Base-by-base conservation (phyloP, 2,888 invertebrate genomes). In the Rhimphoctona megacephalus region DNA sequence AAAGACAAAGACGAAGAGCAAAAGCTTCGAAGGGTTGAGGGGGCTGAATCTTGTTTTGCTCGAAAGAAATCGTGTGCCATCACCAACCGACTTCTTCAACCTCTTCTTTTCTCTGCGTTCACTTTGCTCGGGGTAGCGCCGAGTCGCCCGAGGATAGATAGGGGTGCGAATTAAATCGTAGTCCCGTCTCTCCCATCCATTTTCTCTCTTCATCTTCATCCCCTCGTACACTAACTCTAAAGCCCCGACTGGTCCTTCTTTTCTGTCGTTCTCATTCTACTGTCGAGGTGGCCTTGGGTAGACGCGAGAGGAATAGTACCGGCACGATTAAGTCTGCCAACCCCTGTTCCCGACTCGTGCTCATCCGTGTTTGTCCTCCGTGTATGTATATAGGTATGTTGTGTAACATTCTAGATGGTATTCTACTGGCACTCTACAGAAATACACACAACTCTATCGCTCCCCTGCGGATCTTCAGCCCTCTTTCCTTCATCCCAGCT, bases 281-380 rank as follows among this genome's bases (percentile, higher is more conserved):
- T 30, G 30, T 61, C 61, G 61, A 73, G 22, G 22, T 54, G 43
- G 67, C 57, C 82, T 83, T 85, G 88, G 84, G 81, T 74, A 87
- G 87, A 90, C 91, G 91, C 86, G 91, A 90, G 88, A 85, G 88
- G 88, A 90, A 91, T 91, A 88, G 88, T 89, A 87, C 89, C 85
- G 72, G 78, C 83, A 85, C 87, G 89, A 91, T 91, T 91, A 91
- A 90, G 89, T 89, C 89, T 86, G 85, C 81, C 88, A 82, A 46
- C 89, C 88, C 77, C 88, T 77, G 52, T 83, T 76, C 82, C 33
- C 76, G 72, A 73, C 86, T 86, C 80, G 85, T 57, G 57, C 57
- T 86, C 77, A 81, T 83, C 77, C 64, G 72, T 77, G 83, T 77
- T 70, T 25, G 64, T 66, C 46, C 22, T 74, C 14, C 66, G 54